phyloP scores from a whole-genome alignment of 1,140 invertebrate genomes.

The Neomicropteryx cornuta region DNA sequence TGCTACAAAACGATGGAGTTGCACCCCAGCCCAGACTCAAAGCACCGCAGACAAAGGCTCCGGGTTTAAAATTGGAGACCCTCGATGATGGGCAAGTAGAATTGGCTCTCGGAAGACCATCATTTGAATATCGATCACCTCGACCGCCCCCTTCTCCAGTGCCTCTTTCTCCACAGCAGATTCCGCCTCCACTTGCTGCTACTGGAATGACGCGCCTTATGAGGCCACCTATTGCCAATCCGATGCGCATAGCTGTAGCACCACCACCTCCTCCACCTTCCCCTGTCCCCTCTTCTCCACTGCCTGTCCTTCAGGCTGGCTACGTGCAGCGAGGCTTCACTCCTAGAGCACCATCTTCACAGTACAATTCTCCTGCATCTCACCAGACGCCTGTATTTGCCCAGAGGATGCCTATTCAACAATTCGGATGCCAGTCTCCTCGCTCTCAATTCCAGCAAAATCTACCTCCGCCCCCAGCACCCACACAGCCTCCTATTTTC shows the following conservation, averaged over 20 bases:
- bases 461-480: conserved; percentile 11
- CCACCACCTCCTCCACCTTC: conserved; percentile 17
- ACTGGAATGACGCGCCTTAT: too few relatives aligned
- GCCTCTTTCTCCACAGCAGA: conserved; percentile 27
- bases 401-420: too few relatives aligned
- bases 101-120: conserved; percentile 28
- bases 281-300: conserved; percentile 5
- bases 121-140: conserved; percentile 30
- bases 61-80: conserved; percentile 27
- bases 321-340: too few relatives aligned
- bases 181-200: too few relatives aligned
- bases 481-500: conserved; percentile 16
- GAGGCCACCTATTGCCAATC: too few relatives aligned
- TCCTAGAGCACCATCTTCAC: too few relatives aligned
- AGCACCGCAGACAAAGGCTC: conserved; percentile 10
- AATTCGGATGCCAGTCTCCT: too few relatives aligned
- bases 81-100: conserved; percentile 32
- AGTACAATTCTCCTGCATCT: too few relatives aligned
- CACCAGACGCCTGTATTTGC: too few relatives aligned
- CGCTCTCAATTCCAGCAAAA: too few relatives aligned
- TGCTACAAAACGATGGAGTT: conserved; percentile 75
- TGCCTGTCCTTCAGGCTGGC: not conserved
- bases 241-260: conserved; percentile 23
- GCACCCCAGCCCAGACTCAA: conserved; percentile 28
- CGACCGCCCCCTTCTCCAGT: conserved; percentile 24